These are phyloP conservation scores for Sinotaia quadrata DNA, from an alignment of 2,888 invertebrate species.

Conservation along the genomic window DNA sequence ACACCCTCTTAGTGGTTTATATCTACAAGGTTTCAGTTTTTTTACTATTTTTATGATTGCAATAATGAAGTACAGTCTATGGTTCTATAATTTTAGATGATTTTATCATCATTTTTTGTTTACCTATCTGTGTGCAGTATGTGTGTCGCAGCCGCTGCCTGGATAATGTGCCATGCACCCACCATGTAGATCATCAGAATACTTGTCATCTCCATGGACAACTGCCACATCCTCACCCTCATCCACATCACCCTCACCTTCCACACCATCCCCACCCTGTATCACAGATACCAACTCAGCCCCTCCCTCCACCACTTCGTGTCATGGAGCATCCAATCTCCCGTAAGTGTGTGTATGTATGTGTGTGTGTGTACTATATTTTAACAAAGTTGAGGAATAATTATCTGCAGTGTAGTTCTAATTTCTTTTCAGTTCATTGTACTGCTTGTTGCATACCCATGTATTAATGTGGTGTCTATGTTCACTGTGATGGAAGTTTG, in stretches of 20 bases:
- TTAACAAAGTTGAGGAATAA: too few relatives aligned
- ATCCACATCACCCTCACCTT: constrained; percentile 1
- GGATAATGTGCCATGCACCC: background rate
- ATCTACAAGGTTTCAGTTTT: too few relatives aligned
- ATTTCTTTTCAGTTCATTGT: too few relatives aligned
- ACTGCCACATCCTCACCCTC: constrained; percentile 14
- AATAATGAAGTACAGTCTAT: too few relatives aligned
- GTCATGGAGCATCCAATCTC: background rate
- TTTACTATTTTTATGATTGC: too few relatives aligned
- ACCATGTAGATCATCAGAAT: background rate
- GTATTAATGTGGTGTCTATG: too few relatives aligned
- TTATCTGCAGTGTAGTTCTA: too few relatives aligned
- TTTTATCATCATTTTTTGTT: too few relatives aligned
- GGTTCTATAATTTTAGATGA: too few relatives aligned
- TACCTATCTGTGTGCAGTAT: constrained; percentile 13
- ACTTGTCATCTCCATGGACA: constrained; percentile 11
- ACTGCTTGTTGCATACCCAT: too few relatives aligned
- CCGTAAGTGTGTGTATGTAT: background rate
- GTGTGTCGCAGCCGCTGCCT: background rate
- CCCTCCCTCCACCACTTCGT: constrained; percentile 1
- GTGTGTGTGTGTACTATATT: background rate
- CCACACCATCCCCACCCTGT: background rate
- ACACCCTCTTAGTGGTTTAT: too few relatives aligned
- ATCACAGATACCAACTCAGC: background rate
- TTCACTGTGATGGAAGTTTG: too few relatives aligned